phyloP scores from a whole-genome alignment of 1,140 invertebrate species.

The Neelides sp. region DNA sequence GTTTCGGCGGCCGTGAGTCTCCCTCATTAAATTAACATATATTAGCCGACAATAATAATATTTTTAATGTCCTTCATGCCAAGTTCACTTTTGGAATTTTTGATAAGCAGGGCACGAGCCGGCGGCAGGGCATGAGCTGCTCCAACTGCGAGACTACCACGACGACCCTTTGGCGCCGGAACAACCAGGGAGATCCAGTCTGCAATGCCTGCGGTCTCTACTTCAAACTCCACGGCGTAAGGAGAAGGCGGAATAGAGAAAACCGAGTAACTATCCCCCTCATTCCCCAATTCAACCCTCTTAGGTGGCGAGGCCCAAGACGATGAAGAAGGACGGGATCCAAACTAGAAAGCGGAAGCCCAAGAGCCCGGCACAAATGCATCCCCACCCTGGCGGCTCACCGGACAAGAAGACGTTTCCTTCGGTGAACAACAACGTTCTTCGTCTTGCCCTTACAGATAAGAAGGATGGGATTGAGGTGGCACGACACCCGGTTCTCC shows the following conservation, averaged over 20 bases:
- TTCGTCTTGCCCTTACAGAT: too few relatives aligned
- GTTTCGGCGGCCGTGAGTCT: conserved; percentile 29
- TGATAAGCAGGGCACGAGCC: conserved; percentile 20
- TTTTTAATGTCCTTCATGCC: too few relatives aligned
- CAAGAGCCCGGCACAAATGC: conserved; percentile 36
- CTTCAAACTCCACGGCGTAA: conserved; percentile 81
- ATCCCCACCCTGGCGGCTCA: not conserved
- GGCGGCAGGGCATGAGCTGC: conserved; percentile 38
- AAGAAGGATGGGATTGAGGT: too few relatives aligned
- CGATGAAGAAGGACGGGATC: conserved; percentile 93
- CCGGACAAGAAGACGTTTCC: conserved; percentile 14
- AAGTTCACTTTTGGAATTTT: too few relatives aligned
- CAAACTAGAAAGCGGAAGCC: conserved; percentile 86
- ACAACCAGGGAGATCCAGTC: conserved; percentile 79
- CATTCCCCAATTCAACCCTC: not conserved
- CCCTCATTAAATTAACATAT: not conserved
- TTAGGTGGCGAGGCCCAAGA: conserved; percentile 56
- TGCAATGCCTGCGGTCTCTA: conserved; percentile 91
- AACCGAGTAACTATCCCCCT: not conserved
- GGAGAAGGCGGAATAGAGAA: conserved; percentile 31
- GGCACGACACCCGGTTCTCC: too few relatives aligned
- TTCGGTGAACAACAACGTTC: too few relatives aligned
- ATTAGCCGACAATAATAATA: too few relatives aligned
- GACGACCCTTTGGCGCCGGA: conserved; percentile 83
- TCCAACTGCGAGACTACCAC: conserved; percentile 61